Conservation (phyloP, 2,888 invertebrate species). For the Pardosa pseudoannulata region DNA sequence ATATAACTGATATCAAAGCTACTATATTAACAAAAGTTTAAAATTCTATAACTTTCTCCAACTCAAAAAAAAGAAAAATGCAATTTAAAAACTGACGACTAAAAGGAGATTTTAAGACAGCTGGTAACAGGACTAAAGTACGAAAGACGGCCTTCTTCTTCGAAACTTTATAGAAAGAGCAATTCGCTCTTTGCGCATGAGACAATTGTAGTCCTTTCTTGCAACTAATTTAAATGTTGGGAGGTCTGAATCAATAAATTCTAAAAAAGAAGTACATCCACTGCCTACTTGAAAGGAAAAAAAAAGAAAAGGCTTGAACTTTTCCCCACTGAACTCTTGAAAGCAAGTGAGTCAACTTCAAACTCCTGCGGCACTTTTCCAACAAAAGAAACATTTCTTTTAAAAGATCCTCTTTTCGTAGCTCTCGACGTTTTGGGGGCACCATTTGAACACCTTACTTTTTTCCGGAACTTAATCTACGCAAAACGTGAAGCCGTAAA, state of each 20-base stretch:
- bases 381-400: constrained; percentile 58
- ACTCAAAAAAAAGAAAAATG: too few relatives aligned
- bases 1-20: too few relatives aligned
- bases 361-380: constrained; percentile 52
- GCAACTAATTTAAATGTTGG: constrained; percentile 12
- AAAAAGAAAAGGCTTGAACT: constrained; percentile 41
- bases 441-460: constrained; percentile 1
- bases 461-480: background rate
- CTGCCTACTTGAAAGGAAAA: constrained; percentile 15
- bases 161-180: background rate
- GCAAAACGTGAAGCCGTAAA: background rate
- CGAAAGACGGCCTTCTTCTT: background rate
- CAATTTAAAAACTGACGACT: constrained; percentile 16
- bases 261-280: constrained; percentile 20
- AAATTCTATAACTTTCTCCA: too few relatives aligned
- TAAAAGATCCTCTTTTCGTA: constrained; percentile 35
- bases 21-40: too few relatives aligned
- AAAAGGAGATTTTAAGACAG: background rate
- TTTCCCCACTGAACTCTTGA: constrained; percentile 30
- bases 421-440: constrained; percentile 12
- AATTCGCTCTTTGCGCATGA: background rate
- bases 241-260: constrained; percentile 24
- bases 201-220: background rate
- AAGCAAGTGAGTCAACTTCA: constrained; percentile 33
- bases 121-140: background rate